Evolutionary conservation across 2,113 vertebrate species (phyloP).

Genomic region (Callithrix jacchus): DNA sequence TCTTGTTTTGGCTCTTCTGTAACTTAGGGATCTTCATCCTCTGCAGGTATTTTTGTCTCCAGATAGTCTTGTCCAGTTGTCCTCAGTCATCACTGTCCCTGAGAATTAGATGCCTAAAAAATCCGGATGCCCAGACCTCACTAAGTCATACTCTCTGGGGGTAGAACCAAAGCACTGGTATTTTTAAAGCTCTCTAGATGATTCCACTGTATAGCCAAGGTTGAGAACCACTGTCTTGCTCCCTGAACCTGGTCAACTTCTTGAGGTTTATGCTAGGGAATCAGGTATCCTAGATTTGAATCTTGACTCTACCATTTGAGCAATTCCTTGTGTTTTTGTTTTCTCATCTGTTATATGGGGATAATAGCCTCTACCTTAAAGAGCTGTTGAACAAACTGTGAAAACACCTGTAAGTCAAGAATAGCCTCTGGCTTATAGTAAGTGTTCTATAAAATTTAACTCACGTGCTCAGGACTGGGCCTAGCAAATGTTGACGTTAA

Average conservation of each 20-base stretch:
- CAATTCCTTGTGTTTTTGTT: not conserved
- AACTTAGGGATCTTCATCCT: not conserved
- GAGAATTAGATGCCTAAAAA: not conserved
- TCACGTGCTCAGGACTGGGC: not conserved
- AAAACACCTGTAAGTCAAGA: not conserved
- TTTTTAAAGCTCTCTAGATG: not conserved
- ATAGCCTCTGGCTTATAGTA: not conserved
- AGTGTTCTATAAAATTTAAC: not conserved
- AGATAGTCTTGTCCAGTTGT: not conserved
- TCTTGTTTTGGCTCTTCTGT: not conserved
- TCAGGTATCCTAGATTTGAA: not conserved
- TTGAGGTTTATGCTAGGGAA: not conserved
- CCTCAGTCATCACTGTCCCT: not conserved
- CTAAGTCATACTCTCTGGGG: not conserved
- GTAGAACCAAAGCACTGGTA: not conserved
- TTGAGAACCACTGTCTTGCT: not conserved
- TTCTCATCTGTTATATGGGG: not conserved
- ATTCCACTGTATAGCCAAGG: not conserved
- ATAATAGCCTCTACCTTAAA: not conserved
- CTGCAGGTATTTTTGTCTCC: not conserved
- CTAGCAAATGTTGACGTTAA: not conserved
- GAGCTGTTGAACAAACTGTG: not conserved
- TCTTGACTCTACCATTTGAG: not conserved
- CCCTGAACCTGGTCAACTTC: not conserved
- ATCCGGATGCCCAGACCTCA: not conserved